Evolutionary conservation across 2,113 vertebrate species (phyloP).

Genomic region (Pholis gunnellus): DNA sequence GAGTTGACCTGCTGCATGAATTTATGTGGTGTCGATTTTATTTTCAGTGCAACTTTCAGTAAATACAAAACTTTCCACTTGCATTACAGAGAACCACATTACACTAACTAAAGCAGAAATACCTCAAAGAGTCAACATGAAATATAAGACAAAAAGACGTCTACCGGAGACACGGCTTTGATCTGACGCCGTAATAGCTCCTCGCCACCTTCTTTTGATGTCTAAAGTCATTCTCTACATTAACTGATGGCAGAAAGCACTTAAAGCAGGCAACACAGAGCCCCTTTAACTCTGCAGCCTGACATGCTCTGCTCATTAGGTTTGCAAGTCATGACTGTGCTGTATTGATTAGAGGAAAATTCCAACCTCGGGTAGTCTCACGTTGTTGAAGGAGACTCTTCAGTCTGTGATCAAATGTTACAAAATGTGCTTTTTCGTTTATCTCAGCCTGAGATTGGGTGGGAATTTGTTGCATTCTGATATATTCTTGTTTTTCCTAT

Average conservation of each 20-base stretch:
- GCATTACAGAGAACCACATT: neutral
- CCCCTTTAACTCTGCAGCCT: constrained; percentile 26
- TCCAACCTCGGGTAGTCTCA: constrained; percentile 24
- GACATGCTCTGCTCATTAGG: constrained; percentile 45
- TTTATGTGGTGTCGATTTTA: neutral
- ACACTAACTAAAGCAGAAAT: neutral
- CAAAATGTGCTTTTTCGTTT: neutral
- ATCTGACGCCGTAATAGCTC: neutral
- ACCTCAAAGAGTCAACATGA: neutral
- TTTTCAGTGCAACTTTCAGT: constrained; percentile 1
- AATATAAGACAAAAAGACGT: neutral
- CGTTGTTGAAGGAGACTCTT: constrained; percentile 8
- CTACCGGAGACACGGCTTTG: constrained; percentile 11
- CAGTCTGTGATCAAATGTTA: constrained; percentile 20
- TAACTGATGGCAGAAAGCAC: constrained; percentile 30
- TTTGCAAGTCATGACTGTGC: constrained; percentile 56
- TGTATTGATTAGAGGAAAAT: constrained; percentile 56
- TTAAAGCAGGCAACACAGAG: constrained; percentile 8
- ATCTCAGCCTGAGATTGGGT: constrained; percentile 12
- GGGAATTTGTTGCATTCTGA: neutral
- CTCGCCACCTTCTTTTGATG: constrained; percentile 23
- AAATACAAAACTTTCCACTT: neutral
- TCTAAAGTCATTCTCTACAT: constrained; percentile 15
- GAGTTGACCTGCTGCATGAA: constrained; percentile 3
- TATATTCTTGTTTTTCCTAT: neutral